Conservation (phyloP, 2,797 vertebrate species). For the Manis crassicaudata region DNA sequence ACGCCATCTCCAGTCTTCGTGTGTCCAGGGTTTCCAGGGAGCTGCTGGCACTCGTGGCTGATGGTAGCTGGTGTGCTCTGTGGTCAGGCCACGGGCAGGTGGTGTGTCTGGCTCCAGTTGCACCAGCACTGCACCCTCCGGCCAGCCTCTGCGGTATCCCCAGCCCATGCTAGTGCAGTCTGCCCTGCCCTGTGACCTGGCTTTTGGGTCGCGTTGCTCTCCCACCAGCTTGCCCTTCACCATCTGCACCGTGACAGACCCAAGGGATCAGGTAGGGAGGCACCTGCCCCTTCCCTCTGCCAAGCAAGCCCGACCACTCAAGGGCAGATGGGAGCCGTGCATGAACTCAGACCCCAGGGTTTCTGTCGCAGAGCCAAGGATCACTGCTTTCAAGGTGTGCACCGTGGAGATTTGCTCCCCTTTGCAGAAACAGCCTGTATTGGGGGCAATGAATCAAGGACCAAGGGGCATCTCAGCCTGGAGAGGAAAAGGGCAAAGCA, state of each 20-base stretch:
- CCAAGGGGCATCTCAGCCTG: rapidly evolving
- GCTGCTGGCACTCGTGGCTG: rapidly evolving
- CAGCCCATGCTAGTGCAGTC: rapidly evolving
- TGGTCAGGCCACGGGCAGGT: rapidly evolving
- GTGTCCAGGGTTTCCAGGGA: background rate
- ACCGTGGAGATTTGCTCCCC: rapidly evolving
- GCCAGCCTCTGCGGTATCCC: rapidly evolving
- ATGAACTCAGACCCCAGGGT: rapidly evolving
- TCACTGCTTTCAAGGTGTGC: no score
- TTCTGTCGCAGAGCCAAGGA: background rate
- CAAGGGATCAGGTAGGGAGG: rapidly evolving
- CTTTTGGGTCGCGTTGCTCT: rapidly evolving
- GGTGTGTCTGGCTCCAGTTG: rapidly evolving
- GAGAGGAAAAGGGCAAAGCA: no score
- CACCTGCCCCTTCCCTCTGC: rapidly evolving
- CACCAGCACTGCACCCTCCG: rapidly evolving
- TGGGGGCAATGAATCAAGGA: rapidly evolving
- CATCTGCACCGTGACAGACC: background rate
- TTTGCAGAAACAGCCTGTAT: no score
- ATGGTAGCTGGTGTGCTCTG: rapidly evolving
- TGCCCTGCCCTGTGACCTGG: rapidly evolving
- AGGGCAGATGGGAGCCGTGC: rapidly evolving
- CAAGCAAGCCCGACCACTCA: rapidly evolving
- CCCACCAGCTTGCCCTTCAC: rapidly evolving
- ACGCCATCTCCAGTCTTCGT: rapidly evolving